These are phyloP conservation scores for Amblyopsis rosae DNA, from an alignment of 2,113 vertebrate genomes.

Conservation along the genomic window DNA sequence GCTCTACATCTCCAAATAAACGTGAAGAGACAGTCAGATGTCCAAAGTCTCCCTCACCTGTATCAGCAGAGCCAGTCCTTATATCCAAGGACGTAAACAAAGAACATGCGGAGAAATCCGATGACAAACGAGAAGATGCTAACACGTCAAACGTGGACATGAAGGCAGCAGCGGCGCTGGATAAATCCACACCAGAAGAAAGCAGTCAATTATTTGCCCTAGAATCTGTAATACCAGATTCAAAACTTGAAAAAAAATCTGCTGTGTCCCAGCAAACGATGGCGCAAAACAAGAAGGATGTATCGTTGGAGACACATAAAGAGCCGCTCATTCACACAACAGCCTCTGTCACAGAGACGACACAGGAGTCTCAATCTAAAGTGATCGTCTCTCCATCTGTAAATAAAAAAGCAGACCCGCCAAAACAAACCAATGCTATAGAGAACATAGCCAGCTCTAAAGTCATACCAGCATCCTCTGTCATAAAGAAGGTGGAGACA, in stretches of 20 bases:
- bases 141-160: conserved; percentile 3
- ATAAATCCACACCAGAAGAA: conserved; percentile 9
- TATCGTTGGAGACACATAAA: too few relatives aligned
- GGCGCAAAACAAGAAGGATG: background rate
- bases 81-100: conserved; percentile 21
- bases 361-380: conserved; percentile 23
- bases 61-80: background rate
- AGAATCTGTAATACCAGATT: conserved; percentile 14
- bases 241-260: conserved; percentile 3
- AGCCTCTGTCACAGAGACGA: conserved; percentile 5
- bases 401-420: conserved; percentile 13
- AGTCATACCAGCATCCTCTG: background rate
- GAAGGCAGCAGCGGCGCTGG: background rate
- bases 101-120: conserved; percentile 21
- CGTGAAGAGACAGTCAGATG: background rate
- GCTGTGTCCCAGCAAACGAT: conserved; percentile 14
- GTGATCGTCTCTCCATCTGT: rapidly evolving
- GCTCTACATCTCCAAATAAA: background rate
- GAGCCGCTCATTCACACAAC: conserved; percentile 7
- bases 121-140: conserved; percentile 15
- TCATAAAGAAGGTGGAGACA: conserved; percentile 26
- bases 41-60: background rate
- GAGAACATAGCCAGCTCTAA: background rate
- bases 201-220: background rate
- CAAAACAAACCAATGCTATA: background rate